Evolutionary conservation across 2,797 vertebrate species (phyloP).

Genomic region (Tamandua tetradactyla): DNA sequence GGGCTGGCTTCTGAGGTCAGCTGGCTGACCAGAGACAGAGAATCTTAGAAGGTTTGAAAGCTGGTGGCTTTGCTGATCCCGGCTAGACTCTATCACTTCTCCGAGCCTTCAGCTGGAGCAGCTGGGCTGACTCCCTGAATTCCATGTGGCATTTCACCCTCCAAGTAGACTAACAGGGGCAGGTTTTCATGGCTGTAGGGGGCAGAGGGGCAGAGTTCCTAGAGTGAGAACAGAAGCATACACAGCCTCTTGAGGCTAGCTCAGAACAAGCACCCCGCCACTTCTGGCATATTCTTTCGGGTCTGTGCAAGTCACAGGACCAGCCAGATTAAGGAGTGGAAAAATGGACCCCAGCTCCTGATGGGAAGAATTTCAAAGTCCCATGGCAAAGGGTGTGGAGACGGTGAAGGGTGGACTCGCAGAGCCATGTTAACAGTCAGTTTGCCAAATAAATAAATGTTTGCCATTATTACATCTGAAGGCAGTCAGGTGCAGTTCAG

Average conservation of each 20-base stretch:
- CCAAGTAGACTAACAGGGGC: fast-evolving
- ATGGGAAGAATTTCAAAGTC: neutral
- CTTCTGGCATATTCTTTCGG: neutral
- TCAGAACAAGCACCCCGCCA: neutral
- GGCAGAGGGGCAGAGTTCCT: neutral
- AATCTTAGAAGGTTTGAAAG: too few species aligned
- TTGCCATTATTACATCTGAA: fast-evolving
- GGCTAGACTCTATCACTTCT: neutral
- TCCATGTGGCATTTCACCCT: neutral
- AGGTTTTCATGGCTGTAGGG: too few species aligned
- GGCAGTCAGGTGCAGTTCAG: neutral
- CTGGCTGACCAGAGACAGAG: neutral
- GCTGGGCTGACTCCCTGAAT: neutral
- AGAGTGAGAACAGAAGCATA: neutral
- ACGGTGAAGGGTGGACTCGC: neutral
- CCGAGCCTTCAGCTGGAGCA: neutral
- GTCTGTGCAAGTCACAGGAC: neutral
- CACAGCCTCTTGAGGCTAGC: neutral
- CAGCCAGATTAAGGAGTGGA: neutral
- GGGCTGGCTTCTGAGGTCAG: neutral
- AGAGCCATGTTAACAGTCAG: too few species aligned
- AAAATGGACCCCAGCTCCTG: neutral
- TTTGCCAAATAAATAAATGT: fast-evolving
- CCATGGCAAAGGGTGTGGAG: fast-evolving
- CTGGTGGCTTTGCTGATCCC: neutral